phyloP scores from a whole-genome alignment of 2,888 invertebrate genomes.

The Venusia cambrica region DNA sequence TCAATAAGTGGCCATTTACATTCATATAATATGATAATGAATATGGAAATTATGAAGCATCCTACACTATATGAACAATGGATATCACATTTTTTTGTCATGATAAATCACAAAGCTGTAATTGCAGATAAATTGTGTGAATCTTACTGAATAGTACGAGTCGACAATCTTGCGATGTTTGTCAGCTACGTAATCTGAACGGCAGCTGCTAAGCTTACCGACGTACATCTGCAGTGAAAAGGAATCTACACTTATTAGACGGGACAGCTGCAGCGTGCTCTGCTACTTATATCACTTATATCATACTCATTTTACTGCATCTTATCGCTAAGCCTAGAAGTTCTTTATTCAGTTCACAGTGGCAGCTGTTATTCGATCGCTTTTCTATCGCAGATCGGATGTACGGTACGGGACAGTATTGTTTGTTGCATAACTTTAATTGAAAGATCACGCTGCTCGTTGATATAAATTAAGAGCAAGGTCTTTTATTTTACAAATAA shows the following conservation, averaged over 20 bases:
- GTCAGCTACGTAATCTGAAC: conserved; percentile 21
- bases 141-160: background rate
- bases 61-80: background rate
- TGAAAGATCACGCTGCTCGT: conserved; percentile 24
- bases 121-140: background rate
- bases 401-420: conserved; percentile 11
- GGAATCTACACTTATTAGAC: conserved; percentile 14
- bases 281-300: conserved; percentile 12
- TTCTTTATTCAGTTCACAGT: conserved; percentile 5
- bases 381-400: conserved; percentile 3
- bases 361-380: conserved; percentile 10
- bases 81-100: no score
- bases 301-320: conserved; percentile 16
- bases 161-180: no score
- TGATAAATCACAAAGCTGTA: no score
- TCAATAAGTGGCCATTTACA: conserved; percentile 9
- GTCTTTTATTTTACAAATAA: conserved; percentile 25
- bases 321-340: conserved; percentile 11
- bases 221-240: conserved; percentile 22
- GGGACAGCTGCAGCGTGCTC: conserved; percentile 22
- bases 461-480: conserved; percentile 31
- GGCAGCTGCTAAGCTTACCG: conserved; percentile 23
- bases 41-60: conserved; percentile 12
- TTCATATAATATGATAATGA: conserved; percentile 13
- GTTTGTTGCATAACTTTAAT: conserved; percentile 28